These are phyloP conservation scores for Petrolisthes manimaculis DNA, from an alignment of 2,888 invertebrate genomes.

Conservation along the genomic window DNA sequence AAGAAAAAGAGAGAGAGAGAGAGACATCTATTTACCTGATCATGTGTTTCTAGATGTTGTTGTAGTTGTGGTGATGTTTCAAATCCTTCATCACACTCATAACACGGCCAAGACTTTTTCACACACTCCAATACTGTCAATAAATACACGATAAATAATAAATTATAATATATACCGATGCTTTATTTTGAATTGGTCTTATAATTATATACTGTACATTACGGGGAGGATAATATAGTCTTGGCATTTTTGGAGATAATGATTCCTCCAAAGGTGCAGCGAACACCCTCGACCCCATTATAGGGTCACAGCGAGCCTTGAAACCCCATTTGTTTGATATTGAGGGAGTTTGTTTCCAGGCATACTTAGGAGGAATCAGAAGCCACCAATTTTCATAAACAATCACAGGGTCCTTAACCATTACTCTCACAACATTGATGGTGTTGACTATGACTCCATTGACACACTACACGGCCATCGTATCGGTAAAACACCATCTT, in stretches of 20 bases:
- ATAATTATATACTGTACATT: not conserved
- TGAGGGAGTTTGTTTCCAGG: no score
- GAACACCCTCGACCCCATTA: not conserved
- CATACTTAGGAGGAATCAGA: no score
- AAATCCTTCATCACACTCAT: slow-evolving; percentile 56
- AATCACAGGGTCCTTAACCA: no score
- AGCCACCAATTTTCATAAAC: no score
- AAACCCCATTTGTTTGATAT: no score
- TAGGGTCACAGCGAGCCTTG: no score
- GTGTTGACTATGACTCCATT: no score
- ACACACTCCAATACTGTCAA: slow-evolving; percentile 41
- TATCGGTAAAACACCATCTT: no score
- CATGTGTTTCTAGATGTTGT: slow-evolving; percentile 52
- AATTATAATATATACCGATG: not conserved
- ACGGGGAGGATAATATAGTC: not conserved
- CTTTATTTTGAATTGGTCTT: no score
- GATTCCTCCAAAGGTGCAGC: not conserved
- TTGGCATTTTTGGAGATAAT: no score
- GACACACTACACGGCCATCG: no score
- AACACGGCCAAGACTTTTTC: slow-evolving; percentile 56
- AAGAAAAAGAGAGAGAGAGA: not conserved
- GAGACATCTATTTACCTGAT: slow-evolving; percentile 33
- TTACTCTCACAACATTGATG: no score
- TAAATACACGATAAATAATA: not conserved
- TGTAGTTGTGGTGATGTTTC: slow-evolving; percentile 50